Evolutionary conservation across 1,140 invertebrate species (phyloP).

Genomic region (Phocides pigmalion): DNA sequence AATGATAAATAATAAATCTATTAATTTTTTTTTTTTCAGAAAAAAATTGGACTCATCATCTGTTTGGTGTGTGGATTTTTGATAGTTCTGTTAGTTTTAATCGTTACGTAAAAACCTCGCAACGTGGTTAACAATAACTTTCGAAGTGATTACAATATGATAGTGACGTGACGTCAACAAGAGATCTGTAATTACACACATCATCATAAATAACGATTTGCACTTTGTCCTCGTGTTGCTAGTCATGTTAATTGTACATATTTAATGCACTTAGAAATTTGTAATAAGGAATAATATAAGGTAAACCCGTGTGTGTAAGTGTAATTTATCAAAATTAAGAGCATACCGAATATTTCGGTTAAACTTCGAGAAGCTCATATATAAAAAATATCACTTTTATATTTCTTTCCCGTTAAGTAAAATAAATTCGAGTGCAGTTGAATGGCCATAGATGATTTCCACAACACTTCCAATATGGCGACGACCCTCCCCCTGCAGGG

Average conservation of each 20-base stretch:
- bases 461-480: too few species aligned
- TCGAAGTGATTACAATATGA: neutral
- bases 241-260: constrained; percentile 16
- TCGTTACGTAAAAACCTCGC: constrained; percentile 1
- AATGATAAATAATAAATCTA: too few species aligned
- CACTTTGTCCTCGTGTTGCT: constrained; percentile 8
- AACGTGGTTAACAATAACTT: neutral
- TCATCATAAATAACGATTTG: neutral
- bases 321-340: too few species aligned
- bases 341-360: too few species aligned
- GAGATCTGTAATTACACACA: neutral
- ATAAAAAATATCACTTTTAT: too few species aligned
- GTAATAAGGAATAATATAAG: too few species aligned
- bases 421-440: too few species aligned
- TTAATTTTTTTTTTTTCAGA: constrained; percentile 52
- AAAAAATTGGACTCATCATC: constrained; percentile 62
- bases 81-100: constrained; percentile 59
- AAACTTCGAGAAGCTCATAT: too few species aligned
- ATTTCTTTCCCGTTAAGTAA: too few species aligned
- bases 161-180: neutral
- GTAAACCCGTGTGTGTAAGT: too few species aligned
- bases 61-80: constrained; percentile 64
- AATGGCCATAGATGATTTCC: too few species aligned
- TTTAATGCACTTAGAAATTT: neutral
- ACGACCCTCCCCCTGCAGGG: too few species aligned